These are phyloP conservation scores for Meriones psammophilus DNA, from an alignment of 2,797 vertebrate species.

Conservation along the genomic window DNA sequence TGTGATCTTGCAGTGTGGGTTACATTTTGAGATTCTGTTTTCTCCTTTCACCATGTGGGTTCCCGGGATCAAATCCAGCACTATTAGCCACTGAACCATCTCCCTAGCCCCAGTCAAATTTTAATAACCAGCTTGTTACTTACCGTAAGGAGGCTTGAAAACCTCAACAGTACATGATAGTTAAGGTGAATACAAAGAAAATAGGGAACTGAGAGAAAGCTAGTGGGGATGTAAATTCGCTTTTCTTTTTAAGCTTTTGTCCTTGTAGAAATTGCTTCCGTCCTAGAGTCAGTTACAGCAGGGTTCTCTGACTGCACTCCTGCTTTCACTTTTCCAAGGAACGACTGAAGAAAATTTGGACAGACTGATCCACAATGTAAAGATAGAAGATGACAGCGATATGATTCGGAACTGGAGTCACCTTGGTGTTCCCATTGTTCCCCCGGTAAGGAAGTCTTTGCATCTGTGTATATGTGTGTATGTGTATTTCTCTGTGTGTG, in stretches of 20 bases:
- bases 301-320: constrained; percentile 7
- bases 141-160: neutral
- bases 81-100: neutral
- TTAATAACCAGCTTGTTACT: constrained; percentile 9
- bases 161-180: constrained; percentile 17
- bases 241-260: constrained; percentile 44
- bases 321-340: constrained; percentile 88
- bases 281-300: constrained; percentile 32
- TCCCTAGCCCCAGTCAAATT: neutral
- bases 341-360: constrained; percentile 97
- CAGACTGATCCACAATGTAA: constrained; percentile 97
- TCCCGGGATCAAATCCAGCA: neutral
- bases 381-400: constrained; percentile 94
- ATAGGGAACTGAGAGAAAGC: constrained; percentile 22
- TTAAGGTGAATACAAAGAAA: constrained; percentile 50
- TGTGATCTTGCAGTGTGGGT: neutral
- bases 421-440: constrained; percentile 95
- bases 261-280: neutral
- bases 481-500: neutral
- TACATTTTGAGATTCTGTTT: neutral
- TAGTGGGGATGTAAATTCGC: neutral
- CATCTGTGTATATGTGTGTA: neutral
- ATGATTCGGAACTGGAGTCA: constrained; percentile 97
- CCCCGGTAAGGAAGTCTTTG: constrained; percentile 87
- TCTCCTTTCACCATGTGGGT: neutral